phyloP scores from a whole-genome alignment of 2,113 vertebrate genomes.

The Addax nasomaculatus region DNA sequence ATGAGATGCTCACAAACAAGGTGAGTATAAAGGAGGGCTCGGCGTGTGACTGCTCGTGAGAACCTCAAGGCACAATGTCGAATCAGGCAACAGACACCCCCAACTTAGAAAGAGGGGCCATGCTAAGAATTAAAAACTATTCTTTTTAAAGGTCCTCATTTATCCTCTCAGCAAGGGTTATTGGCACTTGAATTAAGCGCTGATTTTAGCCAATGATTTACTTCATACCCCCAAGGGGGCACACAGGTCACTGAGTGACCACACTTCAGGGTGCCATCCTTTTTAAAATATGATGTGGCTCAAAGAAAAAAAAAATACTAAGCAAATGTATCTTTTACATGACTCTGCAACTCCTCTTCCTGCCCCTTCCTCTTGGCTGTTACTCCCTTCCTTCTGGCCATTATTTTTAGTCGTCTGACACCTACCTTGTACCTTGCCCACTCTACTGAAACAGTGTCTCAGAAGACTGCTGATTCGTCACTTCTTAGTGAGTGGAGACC shows the following conservation, averaged over 20 bases:
- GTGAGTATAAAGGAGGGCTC: background rate
- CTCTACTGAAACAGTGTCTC: background rate
- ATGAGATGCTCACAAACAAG: background rate
- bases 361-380: background rate
- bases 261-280: background rate
- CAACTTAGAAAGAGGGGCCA: background rate
- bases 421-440: background rate
- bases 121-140: background rate
- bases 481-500: background rate
- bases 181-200: background rate
- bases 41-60: background rate
- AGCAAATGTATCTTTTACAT: background rate
- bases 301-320: background rate
- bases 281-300: background rate
- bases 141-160: background rate
- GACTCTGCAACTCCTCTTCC: background rate
- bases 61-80: background rate
- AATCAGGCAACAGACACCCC: background rate
- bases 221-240: background rate
- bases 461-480: background rate
- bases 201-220: conserved; percentile 16
- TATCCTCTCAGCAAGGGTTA: background rate
- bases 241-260: background rate
- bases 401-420: background rate
- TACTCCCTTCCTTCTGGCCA: background rate